phyloP scores from a whole-genome alignment of 2,113 vertebrate species.

The Craseonycteris thonglongyai region DNA sequence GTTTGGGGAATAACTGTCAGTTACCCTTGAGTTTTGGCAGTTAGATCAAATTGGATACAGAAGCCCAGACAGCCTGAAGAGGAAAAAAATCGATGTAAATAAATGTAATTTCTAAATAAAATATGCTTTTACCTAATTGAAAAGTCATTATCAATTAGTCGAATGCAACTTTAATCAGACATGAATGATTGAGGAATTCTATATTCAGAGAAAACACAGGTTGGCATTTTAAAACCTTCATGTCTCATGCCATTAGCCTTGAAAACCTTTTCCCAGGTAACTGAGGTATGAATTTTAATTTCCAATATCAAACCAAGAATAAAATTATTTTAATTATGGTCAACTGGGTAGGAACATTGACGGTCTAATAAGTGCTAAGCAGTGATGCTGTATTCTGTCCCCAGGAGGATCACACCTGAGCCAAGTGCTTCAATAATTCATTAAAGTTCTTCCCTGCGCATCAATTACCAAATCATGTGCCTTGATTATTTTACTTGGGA shows the following conservation, averaged over 20 bases:
- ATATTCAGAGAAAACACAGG: conserved; percentile 49
- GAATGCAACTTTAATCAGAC: conserved; percentile 70
- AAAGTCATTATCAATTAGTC: conserved; percentile 74
- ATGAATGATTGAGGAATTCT: conserved; percentile 57
- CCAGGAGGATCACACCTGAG: conserved; percentile 49
- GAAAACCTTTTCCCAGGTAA: conserved; percentile 63
- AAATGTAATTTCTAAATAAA: conserved; percentile 72
- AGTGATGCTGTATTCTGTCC: conserved; percentile 54
- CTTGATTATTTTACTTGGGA: conserved; percentile 67
- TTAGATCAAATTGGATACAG: background rate
- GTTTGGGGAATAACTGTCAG: background rate
- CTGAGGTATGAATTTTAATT: conserved; percentile 66
- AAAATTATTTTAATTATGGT: conserved; percentile 76
- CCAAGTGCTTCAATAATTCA: conserved; percentile 64
- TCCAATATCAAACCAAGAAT: conserved; percentile 66
- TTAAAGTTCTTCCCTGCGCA: conserved; percentile 59
- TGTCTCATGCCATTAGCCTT: conserved; percentile 49
- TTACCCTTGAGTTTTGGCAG: background rate
- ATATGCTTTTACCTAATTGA: conserved; percentile 72
- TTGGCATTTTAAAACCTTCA: conserved; percentile 40
- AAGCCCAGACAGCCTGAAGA: conserved; percentile 35
- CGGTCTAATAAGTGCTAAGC: conserved; percentile 56
- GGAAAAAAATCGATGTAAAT: conserved; percentile 69
- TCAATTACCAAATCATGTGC: conserved; percentile 65
- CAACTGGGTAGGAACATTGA: conserved; percentile 62